These are phyloP conservation scores for Lacerta viridis DNA, from an alignment of 2,797 vertebrate species.

Conservation along the genomic window DNA sequence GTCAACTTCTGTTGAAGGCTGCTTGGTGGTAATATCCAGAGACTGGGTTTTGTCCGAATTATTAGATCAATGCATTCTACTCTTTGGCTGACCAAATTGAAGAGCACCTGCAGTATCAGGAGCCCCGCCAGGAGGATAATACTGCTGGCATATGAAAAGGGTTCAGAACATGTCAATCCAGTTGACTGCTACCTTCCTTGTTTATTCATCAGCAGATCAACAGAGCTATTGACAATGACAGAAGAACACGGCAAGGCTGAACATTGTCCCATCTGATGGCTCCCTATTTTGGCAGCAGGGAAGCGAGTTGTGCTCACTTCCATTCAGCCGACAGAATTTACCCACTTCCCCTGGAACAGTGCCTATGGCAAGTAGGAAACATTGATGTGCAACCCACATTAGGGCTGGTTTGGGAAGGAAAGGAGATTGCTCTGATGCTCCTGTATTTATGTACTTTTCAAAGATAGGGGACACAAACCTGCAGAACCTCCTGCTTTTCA, in stretches of 20 bases:
- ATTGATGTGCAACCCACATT: neutral
- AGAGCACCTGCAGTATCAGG: neutral
- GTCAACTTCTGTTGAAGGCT: neutral
- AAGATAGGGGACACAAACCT: neutral
- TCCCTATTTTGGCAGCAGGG: neutral
- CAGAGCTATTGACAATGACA: slow-evolving; percentile 1
- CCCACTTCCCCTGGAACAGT: neutral
- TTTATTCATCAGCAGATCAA: slow-evolving; percentile 22
- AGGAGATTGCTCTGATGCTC: neutral
- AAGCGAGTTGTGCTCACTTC: neutral
- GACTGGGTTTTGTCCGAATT: neutral
- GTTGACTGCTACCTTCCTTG: neutral
- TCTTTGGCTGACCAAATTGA: slow-evolving; percentile 18
- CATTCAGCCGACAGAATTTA: neutral
- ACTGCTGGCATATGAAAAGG: slow-evolving; percentile 4
- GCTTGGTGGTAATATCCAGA: neutral
- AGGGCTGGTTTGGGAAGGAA: neutral
- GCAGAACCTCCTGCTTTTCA: neutral
- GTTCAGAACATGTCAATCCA: slow-evolving; percentile 11
- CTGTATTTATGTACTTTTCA: neutral
- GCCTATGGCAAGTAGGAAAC: neutral
- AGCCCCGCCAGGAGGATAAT: slow-evolving; percentile 11
- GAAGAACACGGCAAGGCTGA: slow-evolving; percentile 1
- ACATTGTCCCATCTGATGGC: neutral
- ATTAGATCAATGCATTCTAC: neutral